These are phyloP conservation scores for Rhagologus leucostigma DNA, from an alignment of 2,113 vertebrate species.

Conservation along the genomic window DNA sequence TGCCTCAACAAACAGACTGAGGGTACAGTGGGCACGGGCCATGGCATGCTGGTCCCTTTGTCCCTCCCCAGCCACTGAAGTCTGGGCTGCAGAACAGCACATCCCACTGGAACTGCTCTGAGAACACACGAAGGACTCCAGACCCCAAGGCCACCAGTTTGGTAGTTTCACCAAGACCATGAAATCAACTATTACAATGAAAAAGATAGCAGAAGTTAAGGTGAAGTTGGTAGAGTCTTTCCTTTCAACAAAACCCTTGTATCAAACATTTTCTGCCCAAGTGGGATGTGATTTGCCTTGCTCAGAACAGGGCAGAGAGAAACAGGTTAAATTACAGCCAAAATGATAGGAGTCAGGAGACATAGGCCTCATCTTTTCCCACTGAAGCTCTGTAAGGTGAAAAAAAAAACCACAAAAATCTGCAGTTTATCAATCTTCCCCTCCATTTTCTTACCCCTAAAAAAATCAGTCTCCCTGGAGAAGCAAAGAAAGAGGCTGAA, in stretches of 20 bases:
- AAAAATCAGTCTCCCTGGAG: slow-evolving; percentile 1
- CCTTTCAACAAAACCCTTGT: neutral
- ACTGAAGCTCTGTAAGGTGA: neutral
- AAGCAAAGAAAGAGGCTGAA: neutral
- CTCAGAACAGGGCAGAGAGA: neutral
- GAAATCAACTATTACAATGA: neutral
- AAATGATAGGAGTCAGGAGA: slow-evolving; percentile 7
- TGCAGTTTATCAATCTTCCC: neutral
- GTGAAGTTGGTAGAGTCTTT: neutral
- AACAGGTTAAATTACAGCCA: neutral
- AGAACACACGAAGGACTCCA: neutral
- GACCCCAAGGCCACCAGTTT: neutral
- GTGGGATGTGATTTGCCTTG: neutral
- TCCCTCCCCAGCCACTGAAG: neutral
- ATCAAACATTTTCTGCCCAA: neutral
- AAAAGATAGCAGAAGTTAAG: neutral
- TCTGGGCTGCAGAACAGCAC: neutral
- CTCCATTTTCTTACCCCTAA: neutral
- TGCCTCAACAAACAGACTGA: neutral
- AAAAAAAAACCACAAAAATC: neutral
- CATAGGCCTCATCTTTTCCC: neutral
- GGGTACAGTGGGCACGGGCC: accelerated
- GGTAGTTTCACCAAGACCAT: neutral
- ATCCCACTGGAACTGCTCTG: neutral
- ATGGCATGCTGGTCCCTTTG: neutral